Base-by-base conservation (phyloP, 2,113 vertebrate species). In the Corvus cornix region DNA sequence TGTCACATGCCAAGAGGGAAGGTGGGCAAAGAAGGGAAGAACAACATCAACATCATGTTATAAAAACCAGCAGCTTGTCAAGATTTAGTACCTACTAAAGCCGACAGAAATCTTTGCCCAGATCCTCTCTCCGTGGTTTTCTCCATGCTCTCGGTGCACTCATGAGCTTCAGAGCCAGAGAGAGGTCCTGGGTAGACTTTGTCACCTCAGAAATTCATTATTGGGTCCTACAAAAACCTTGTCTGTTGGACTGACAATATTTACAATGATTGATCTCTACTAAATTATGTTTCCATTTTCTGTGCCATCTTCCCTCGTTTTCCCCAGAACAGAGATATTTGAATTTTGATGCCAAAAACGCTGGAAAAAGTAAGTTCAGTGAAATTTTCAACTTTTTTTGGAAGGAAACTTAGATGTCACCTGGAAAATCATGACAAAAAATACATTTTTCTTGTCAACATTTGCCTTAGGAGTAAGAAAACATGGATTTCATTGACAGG, bases 41-140 rank as follows among this genome's bases (percentile, higher is more conserved):
- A 24, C 44, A 72, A 0, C 7, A 23, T 4, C 4, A 7, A 16
- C 18, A 24, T 21, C 2, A 1, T 4, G 16, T 28, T 12, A 39
- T 3, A 69, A 66, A 41, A 43, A 3, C 4, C 11, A 35, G 76
- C 22, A 81, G 20, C 28, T 1, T 63, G 27, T 37, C 69, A 62
- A 72, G 22, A 31, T 53, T 11, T 33, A 59, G 33, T 7, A 63
- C 10, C 41, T 52, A 49, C 39, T 26, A 11, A 94, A 80, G 33
- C 18, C 4, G 8, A 53, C 14, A 64, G 31, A 24, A 83, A 31
- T 3, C 66, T 60, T 66, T 20, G 30, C 12, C 20, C 37, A 70
- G 46, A 77, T 39, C 28, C 26, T 59, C 20, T 7, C 64, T 58
- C 23, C 0, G 0, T 5, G 9, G 12, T 49, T 82, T 91, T 85